Base-by-base conservation (phyloP, 2,113 vertebrate species). In the Perca fluviatilis region DNA sequence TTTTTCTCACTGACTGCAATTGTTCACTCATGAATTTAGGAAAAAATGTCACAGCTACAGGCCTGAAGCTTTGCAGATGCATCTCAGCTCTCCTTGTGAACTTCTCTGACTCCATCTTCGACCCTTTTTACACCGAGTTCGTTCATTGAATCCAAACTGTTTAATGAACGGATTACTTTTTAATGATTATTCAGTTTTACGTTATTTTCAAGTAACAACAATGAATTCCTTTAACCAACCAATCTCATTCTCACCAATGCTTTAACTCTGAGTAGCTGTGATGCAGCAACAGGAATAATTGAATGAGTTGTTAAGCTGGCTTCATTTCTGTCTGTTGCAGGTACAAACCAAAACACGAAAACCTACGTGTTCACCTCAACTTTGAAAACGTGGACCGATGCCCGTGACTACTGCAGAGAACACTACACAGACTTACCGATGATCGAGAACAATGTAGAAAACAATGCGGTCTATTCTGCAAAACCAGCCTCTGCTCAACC, bases 401-500 rank as follows among this genome's bases (percentile, higher is more conserved):
- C 88, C 36, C 69, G 1, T 2, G 6, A 46, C 0, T 61, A 82
- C 72, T 89, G 88, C 79, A 77, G 82, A 33, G 0, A 33, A 13
- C 5, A 71, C 40, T 1, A 65, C 66, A 50, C n/a, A 3, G 60
- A 89, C 46, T 23, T 89, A 25, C 33, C 74, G 1, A 6, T 25
- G 71, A 87, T 87, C 0, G 79, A 82, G 36, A 81, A 16, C 12
- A 0, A 3, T 14, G 13, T 0, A 0, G 74, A 88, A 43, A 68
- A 81, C 16, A 0, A 0, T 0, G 4, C 6, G 14, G 61, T 30
- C 14, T 2, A 0, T 8, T 1, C 1, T 0, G 0, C 0, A 4
- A 10, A 1, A 16, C 1, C 27, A 2, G 0, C 0, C 0, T 0
- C 0, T 0, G 0, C 0, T 0, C 0, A 0, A 0, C 3, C 1